phyloP scores from a whole-genome alignment of 2,797 vertebrate genomes.

The Danionella dracula region DNA sequence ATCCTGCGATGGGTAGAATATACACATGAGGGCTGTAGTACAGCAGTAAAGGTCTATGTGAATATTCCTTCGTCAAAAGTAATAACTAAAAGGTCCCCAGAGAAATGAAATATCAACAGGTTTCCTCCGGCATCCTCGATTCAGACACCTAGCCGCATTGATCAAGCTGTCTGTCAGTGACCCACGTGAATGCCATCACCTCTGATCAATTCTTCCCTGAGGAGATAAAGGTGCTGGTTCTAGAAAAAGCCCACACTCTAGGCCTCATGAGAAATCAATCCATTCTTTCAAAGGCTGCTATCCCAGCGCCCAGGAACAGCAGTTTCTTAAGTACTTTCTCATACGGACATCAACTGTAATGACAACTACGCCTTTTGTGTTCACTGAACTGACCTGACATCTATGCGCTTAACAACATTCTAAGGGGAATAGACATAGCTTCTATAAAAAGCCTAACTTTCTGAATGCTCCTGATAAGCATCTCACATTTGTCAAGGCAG shows the following conservation, averaged over 20 bases:
- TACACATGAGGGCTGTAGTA: neutral
- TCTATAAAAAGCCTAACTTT: slow-evolving; percentile 1
- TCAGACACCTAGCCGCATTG: neutral
- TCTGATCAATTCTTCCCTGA: slow-evolving; percentile 17
- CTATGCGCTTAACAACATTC: neutral
- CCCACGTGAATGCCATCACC: neutral
- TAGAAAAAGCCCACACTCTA: neutral
- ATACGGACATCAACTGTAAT: slow-evolving; percentile 7
- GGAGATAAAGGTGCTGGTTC: slow-evolving; percentile 23
- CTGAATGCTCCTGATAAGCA: neutral
- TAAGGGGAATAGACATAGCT: neutral
- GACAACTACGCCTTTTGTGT: slow-evolving; percentile 13
- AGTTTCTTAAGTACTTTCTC: neutral
- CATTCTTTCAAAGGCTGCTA: neutral
- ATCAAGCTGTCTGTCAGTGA: slow-evolving; percentile 14
- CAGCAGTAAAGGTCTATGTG: neutral
- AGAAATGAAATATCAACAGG: neutral
- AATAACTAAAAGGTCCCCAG: neutral
- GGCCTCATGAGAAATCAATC: slow-evolving; percentile 12
- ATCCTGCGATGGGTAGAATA: too few species aligned
- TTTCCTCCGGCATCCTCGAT: neutral
- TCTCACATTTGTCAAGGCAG: slow-evolving; percentile 19
- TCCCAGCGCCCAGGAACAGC: neutral
- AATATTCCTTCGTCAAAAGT: neutral
- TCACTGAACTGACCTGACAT: slow-evolving; percentile 8